A percentile compares a stretch with the other conserved stretches of the same genome.
phyloP scores from a whole-genome alignment of 2,797 vertebrate species.

The Sebastolobus alascanus region DNA sequence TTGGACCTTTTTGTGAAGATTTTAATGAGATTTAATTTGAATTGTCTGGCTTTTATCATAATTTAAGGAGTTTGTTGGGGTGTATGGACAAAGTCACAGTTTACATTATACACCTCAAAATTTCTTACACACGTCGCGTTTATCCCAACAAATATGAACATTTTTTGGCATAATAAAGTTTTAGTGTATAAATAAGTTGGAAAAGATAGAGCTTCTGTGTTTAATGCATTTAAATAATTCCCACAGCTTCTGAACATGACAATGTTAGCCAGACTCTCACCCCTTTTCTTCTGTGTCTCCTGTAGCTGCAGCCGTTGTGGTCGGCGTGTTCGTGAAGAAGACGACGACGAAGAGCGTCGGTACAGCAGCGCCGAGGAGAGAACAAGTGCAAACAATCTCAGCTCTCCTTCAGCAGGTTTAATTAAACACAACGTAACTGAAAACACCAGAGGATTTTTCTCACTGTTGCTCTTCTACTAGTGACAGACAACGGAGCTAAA shows the following conservation, averaged over 20 bases:
- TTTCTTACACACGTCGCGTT: not conserved
- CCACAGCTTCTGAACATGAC: not conserved
- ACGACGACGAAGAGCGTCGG: rapidly evolving
- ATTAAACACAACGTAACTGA: constrained; percentile 7
- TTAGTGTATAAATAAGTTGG: not conserved
- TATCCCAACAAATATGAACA: not conserved
- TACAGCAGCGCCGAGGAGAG: not conserved
- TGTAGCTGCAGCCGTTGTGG: not conserved
- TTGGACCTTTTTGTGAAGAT: not conserved
- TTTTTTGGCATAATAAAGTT: not conserved
- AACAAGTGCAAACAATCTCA: constrained; percentile 3
- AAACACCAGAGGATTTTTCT: not conserved
- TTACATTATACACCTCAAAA: too few relatives aligned
- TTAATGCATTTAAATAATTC: not conserved
- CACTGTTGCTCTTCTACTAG: not conserved
- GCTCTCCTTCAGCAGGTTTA: constrained; percentile 18
- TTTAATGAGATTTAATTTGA: not conserved
- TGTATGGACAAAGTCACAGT: not conserved
- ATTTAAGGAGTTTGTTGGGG: not conserved
- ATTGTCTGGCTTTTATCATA: not conserved
- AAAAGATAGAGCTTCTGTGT: not conserved
- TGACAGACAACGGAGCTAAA: rapidly evolving
- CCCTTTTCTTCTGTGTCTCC: not conserved
- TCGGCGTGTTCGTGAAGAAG: not conserved
- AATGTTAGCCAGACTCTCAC: not conserved